Percentiles rank a stretch among this genome's conserved stretches.
Evolutionary conservation across 2,797 vertebrate species (phyloP).

Genomic region (Neosilurus hyrtlii): DNA sequence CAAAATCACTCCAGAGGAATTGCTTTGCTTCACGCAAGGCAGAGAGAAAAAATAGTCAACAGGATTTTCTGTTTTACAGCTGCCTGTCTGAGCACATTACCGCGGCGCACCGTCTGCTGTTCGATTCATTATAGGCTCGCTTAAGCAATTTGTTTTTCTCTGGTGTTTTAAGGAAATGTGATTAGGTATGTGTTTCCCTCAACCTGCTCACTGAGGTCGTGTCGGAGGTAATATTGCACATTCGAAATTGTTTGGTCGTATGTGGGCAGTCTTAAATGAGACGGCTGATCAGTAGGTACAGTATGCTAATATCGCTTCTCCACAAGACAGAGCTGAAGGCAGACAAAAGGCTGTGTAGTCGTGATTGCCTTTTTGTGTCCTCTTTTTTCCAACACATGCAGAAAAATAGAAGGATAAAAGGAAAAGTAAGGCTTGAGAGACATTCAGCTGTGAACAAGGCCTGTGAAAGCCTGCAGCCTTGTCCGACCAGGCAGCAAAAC

Average conservation of each 20-base stretch:
- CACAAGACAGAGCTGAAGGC: not conserved
- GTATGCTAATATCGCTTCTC: not conserved
- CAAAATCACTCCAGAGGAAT: conserved; percentile 48
- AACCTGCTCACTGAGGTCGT: conserved; percentile 30
- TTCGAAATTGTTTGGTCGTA: conserved; percentile 35
- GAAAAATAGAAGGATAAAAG: conserved; percentile 20
- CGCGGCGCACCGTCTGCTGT: conserved; percentile 45
- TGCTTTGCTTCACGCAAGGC: conserved; percentile 48
- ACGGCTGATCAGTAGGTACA: not conserved
- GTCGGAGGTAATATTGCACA: conserved; percentile 37
- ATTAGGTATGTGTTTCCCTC: conserved; percentile 51
- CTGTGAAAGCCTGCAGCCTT: conserved; percentile 30
- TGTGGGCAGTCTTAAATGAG: conserved; percentile 36
- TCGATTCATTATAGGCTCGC: conserved; percentile 55
- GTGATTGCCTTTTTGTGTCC: not conserved
- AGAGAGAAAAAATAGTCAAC: conserved; percentile 39
- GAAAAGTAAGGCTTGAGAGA: conserved; percentile 33
- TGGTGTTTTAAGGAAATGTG: conserved; percentile 52
- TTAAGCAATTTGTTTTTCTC: conserved; percentile 59
- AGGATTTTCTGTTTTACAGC: conserved; percentile 51
- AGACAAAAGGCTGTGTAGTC: not conserved
- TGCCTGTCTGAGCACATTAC: conserved; percentile 49
- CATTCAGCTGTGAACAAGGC: conserved; percentile 37
- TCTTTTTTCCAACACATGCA: not conserved
- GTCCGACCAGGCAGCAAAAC: conserved; percentile 37